Conservation (phyloP, 2,888 invertebrate species). For the Saturnia japonica region DNA sequence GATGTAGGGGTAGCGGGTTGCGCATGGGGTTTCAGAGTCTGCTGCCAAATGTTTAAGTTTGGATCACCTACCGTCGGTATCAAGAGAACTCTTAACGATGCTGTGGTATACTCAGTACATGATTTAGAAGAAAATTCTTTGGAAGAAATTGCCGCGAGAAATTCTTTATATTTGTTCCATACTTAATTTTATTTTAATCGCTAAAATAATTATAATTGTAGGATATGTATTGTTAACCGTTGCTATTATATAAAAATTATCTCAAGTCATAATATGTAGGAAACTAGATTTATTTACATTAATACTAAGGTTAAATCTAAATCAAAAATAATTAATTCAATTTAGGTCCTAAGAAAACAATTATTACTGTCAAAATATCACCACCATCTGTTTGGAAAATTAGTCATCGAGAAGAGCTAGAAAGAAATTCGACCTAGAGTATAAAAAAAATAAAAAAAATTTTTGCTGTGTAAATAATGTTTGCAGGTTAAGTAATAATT, state of each 20-base stretch:
- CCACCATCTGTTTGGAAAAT: too few species aligned
- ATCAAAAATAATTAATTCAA: too few species aligned
- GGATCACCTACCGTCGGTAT: constrained; percentile 36
- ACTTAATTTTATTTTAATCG: not conserved
- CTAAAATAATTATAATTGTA: not conserved
- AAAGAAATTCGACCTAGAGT: too few species aligned
- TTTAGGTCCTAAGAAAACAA: too few species aligned
- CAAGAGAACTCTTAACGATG: constrained; percentile 23
- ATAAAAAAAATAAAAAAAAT: too few species aligned
- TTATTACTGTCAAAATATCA: too few species aligned
- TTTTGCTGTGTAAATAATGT: too few species aligned
- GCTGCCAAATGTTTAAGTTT: constrained; percentile 43
- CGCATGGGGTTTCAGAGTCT: constrained; percentile 44
- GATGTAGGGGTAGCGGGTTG: constrained; percentile 52
- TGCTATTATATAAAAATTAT: not conserved
- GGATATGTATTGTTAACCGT: not conserved
- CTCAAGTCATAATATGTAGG: too few species aligned
- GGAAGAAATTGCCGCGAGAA: constrained; percentile 30
- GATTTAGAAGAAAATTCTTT: constrained; percentile 34
- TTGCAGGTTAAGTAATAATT: too few species aligned
- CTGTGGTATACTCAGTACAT: constrained; percentile 25
- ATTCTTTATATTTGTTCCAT: constrained; percentile 13
- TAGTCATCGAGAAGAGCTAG: too few species aligned
- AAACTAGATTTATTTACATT: too few species aligned
- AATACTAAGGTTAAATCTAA: too few species aligned